Conservation (phyloP, 2,113 vertebrate genomes). For the Hiodon tergisus region DNA sequence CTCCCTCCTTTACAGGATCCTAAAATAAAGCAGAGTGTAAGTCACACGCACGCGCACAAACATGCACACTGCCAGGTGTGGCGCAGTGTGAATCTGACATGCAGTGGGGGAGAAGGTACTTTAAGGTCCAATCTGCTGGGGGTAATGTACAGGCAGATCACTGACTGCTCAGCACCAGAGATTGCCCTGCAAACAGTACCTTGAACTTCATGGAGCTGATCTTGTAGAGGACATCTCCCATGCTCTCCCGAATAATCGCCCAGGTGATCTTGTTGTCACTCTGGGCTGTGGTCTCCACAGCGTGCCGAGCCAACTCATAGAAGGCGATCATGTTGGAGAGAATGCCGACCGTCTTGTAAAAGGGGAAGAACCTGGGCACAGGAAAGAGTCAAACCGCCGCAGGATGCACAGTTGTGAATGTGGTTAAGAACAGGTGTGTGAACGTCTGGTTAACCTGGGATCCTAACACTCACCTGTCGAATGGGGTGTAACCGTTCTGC, state of each 20-base stretch:
- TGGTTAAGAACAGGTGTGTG: neutral
- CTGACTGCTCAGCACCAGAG: neutral
- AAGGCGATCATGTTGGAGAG: constrained; percentile 93
- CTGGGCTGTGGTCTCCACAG: constrained; percentile 93
- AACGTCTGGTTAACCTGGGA: neutral
- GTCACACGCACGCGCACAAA: neutral
- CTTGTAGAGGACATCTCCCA: constrained; percentile 91
- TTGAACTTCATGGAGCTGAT: constrained; percentile 98
- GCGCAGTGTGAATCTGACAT: neutral
- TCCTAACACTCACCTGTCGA: constrained; percentile 72
- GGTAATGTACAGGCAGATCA: neutral
- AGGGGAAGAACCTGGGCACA: constrained; percentile 84
- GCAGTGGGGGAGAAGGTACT: neutral
- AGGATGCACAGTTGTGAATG: neutral
- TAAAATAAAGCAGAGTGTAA: constrained; percentile 40
- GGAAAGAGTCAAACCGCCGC: neutral
- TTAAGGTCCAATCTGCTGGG: neutral
- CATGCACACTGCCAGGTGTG: neutral
- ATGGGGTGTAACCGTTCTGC: constrained; percentile 93
- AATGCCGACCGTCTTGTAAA: constrained; percentile 96
- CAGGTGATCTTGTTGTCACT: constrained; percentile 98
- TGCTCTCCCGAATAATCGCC: constrained; percentile 90
- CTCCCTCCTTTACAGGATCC: constrained; percentile 93
- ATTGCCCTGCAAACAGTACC: constrained; percentile 54
- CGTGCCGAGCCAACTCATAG: constrained; percentile 94